Conservation (phyloP, 2,113 vertebrate species). For the Carettochelys insculpta region DNA sequence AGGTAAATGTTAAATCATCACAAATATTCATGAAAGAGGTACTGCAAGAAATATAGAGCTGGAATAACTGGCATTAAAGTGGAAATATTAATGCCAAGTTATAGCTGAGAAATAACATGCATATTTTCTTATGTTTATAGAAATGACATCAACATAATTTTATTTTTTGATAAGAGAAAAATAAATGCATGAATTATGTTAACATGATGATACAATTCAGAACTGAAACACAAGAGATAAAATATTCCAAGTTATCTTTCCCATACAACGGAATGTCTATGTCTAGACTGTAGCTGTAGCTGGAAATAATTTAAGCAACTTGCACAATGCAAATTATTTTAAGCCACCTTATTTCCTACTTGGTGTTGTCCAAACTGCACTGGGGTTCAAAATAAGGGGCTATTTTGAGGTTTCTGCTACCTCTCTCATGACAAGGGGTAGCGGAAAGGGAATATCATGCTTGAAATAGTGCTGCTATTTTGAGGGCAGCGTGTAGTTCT, state of each 20-base stretch:
- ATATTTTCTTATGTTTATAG: conserved; percentile 16
- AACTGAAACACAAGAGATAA: conserved; percentile 1
- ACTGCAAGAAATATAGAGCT: not conserved
- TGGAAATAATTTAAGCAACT: no score
- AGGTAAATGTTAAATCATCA: not conserved
- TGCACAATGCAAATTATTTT: no score
- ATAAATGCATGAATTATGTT: conserved; percentile 24
- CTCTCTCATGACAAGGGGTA: no score
- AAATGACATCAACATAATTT: conserved; percentile 6
- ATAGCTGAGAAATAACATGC: conserved; percentile 4
- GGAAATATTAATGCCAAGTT: not conserved
- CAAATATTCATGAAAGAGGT: not conserved
- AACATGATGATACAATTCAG: not conserved
- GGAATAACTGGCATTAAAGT: not conserved
- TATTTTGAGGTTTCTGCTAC: no score
- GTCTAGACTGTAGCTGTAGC: no score
- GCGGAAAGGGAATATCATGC: no score
- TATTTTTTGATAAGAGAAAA: not conserved
- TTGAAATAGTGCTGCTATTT: no score
- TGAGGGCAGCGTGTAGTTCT: no score
- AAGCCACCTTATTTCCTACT: no score
- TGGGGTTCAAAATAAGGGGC: no score
- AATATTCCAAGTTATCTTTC: not conserved
- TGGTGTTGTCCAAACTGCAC: no score
- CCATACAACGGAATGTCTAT: not conserved